These are phyloP conservation scores for Psilopsiagon aymara DNA, from an alignment of 2,113 vertebrate genomes.

Conservation along the genomic window DNA sequence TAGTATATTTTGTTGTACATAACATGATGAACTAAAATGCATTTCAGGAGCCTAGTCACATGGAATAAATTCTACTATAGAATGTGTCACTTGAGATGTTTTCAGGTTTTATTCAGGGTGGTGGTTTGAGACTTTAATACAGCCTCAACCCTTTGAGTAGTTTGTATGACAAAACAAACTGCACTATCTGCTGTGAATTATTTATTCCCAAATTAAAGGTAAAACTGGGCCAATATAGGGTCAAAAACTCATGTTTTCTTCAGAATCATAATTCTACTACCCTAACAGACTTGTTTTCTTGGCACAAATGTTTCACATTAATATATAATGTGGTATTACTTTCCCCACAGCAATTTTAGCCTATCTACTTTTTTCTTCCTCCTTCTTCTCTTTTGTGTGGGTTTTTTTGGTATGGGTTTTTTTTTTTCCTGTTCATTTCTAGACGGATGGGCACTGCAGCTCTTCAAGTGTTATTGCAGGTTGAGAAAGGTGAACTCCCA, in stretches of 20 bases:
- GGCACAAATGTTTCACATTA: not conserved
- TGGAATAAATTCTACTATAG: not conserved
- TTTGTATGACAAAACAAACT: not conserved
- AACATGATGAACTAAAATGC: not conserved
- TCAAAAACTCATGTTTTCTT: not conserved
- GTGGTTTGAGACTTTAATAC: not conserved
- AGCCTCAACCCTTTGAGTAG: not conserved
- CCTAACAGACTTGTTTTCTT: not conserved
- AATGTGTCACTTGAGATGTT: not conserved
- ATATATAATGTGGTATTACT: not conserved
- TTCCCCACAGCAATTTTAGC: not conserved
- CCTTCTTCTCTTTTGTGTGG: not conserved
- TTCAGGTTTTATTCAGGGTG: not conserved
- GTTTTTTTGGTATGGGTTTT: not conserved
- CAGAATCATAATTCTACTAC: not conserved
- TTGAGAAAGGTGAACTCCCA: not conserved
- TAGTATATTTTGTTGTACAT: not conserved
- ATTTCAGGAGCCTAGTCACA: not conserved
- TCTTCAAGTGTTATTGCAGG: accelerated
- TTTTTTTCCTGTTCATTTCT: not conserved
- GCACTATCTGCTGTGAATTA: not conserved
- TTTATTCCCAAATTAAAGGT: not conserved
- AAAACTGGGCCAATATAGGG: not conserved
- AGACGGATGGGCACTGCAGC: not conserved
- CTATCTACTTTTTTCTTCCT: not conserved